Base-by-base conservation (phyloP, 1,140 invertebrate species). In the Camponotus vicinus region DNA sequence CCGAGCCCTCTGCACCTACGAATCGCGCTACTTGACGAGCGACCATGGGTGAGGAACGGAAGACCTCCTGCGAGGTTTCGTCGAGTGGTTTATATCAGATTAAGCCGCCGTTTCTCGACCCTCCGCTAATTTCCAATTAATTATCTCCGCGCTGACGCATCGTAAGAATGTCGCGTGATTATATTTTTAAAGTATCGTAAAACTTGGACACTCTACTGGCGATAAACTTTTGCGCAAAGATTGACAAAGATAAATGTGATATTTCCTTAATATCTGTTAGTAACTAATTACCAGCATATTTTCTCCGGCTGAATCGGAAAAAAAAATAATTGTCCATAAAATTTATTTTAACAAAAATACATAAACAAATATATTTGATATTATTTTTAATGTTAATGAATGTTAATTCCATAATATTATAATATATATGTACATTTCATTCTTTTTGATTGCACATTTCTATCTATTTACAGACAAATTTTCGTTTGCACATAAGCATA, bases 91-190 rank as follows among this genome's bases (percentile, higher is more conserved):
- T 87, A 88, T 90, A 90, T 90, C 89, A 79, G 88, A 90, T 90
- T 87, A 90, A 89, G 59, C 88, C 63, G 79, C 85, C 64, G 87
- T 83, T 67, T 88, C 77, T 37, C 49, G 49, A 84, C 88, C 84
- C 86, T 76, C 76, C 57, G 73, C 86, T 90, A 90, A 90, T 90
- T 90, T 88, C 77, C 89, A 90, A 90, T 90, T 90, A 90, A 90
- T 90, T 90, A 90, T 90, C 79, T 82, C 75, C 85, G 61, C 61
- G 75, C 85, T 89, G 88, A 89, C 70, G 88, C 87, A 89, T 59
- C 57, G 84, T 82, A 80, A 89, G 88, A 90, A 90, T 87, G 85
- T 90, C 85, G 67, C 85, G 79, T 61, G 88, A 89, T 90, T 90
- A 90, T 90, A 73, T 82, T 45, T 82, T 80, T 42, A 15, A 32